A percentile compares a stretch with the other conserved stretches of the same genome.
phyloP scores from a whole-genome alignment of 2,797 vertebrate genomes.

The Moxostoma hubbsi region DNA sequence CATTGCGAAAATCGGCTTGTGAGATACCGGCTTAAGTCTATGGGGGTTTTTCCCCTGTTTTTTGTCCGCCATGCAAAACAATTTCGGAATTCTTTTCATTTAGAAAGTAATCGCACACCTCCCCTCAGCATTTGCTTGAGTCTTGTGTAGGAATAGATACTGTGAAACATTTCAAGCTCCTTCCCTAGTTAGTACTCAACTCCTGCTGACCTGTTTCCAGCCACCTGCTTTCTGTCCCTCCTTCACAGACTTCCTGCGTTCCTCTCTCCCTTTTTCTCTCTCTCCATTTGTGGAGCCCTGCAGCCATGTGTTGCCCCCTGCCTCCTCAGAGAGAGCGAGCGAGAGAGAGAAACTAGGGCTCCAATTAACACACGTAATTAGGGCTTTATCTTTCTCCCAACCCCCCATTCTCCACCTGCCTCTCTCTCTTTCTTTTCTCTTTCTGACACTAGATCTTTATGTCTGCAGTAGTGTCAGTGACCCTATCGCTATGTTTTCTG shows the following conservation, averaged over 20 bases:
- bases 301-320: slow-evolving; percentile 25
- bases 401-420: slow-evolving; percentile 20
- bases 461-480: slow-evolving; percentile 20
- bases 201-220: slow-evolving; percentile 33
- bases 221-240: slow-evolving; percentile 10
- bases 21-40: no score
- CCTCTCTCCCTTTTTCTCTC: not conserved
- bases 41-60: no score
- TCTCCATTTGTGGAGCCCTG: slow-evolving; percentile 17
- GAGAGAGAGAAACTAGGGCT: slow-evolving; percentile 55
- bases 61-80: not conserved
- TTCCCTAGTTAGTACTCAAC: not conserved
- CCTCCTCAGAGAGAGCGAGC: not conserved
- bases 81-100: not conserved
- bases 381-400: slow-evolving; percentile 42
- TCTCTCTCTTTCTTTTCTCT: slow-evolving; percentile 3
- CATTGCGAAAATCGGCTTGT: no score
- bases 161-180: slow-evolving; percentile 2
- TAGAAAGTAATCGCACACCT: not conserved
- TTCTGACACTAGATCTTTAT: slow-evolving; percentile 3
- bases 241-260: not conserved
- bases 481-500: not conserved
- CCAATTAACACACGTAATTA: slow-evolving; percentile 59
- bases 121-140: not conserved
- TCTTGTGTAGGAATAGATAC: not conserved